These are phyloP conservation scores for Amazona guildingii DNA, from an alignment of 2,113 vertebrate genomes.

Conservation along the genomic window DNA sequence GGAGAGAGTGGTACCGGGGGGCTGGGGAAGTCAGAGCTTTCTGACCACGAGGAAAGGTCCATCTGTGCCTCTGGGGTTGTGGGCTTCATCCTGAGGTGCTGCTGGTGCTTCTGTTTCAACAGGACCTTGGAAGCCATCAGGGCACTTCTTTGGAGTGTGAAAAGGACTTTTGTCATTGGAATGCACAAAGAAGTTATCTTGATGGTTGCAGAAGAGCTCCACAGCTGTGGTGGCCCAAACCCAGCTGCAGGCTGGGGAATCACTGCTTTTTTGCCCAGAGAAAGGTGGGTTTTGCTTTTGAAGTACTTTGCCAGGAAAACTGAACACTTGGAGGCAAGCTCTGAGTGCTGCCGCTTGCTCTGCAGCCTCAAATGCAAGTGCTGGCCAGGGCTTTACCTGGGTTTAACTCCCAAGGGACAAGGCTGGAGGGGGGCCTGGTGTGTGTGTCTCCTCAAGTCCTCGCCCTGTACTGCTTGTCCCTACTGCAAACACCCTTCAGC, in stretches of 20 bases:
- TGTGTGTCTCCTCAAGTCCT: neutral
- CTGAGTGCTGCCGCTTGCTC: neutral
- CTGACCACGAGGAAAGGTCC: neutral
- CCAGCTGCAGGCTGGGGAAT: neutral
- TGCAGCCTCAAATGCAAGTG: neutral
- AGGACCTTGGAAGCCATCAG: neutral
- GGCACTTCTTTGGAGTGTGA: neutral
- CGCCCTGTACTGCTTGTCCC: neutral
- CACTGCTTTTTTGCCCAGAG: neutral
- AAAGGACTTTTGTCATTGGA: neutral
- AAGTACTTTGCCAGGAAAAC: neutral
- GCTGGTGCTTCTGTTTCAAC: neutral
- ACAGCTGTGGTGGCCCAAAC: neutral
- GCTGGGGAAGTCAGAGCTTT: neutral
- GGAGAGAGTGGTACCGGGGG: neutral
- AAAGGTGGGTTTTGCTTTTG: neutral
- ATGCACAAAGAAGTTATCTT: neutral
- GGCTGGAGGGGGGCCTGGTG: neutral
- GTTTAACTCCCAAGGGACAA: fast-evolving
- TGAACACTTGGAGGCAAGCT: neutral
- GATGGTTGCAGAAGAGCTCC: neutral
- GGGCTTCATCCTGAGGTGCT: neutral
- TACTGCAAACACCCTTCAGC: neutral
- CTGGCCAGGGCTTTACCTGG: neutral
- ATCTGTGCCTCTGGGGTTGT: neutral